Base-by-base conservation (phyloP, 37 sponge, comb jelly and placozoan species). In the Spongilla lacustris region DNA sequence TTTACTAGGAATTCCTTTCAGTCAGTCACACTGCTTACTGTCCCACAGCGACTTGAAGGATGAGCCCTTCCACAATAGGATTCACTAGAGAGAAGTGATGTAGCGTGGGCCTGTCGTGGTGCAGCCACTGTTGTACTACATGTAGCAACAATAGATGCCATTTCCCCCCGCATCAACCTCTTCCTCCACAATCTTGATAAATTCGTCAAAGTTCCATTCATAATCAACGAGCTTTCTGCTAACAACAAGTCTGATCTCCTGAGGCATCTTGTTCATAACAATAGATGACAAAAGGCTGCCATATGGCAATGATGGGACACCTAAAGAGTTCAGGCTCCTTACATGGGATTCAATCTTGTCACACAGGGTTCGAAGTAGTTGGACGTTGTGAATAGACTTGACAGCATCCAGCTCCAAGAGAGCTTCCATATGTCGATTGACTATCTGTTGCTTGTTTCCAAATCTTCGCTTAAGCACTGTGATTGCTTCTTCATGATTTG, bases 401-500 rank as follows among this genome's bases (percentile, higher is more conserved):
- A 34, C 34, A 2, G 75, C 33, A 19, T 74, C 75, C 75, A 74
- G 75, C 9, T 4, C 31, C 75, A 74, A 31, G 23, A 74, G 71
- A 69, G 2, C 28, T 9, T 69, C 71, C 71, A 69, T 69, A 28
- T 69, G 28, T 8, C 28, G 26, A 8, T 74, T 74, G 28, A 29
- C 28, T 26, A 69, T 69, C 5, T 28, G 71, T 9, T 69, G 28
- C 26, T 29, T 28, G 28, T 69, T 69, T 5, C 71, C 71, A 30
- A 74, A 69, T 69, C 71, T 26, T 28, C 28, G 26, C 71, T 69
- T 69, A 5, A 69, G 71, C 8, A 69, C 28, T 8, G 34, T 4
- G 6, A 74, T 30, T 23, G 75, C 75, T 34, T 74, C 75, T 12
- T 74, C 75, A 30, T 74, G 12, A 31, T 74, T 74, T 26, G 75